Conservation (phyloP, 2,113 vertebrate genomes). For the Chlorocebus sabaeus region DNA sequence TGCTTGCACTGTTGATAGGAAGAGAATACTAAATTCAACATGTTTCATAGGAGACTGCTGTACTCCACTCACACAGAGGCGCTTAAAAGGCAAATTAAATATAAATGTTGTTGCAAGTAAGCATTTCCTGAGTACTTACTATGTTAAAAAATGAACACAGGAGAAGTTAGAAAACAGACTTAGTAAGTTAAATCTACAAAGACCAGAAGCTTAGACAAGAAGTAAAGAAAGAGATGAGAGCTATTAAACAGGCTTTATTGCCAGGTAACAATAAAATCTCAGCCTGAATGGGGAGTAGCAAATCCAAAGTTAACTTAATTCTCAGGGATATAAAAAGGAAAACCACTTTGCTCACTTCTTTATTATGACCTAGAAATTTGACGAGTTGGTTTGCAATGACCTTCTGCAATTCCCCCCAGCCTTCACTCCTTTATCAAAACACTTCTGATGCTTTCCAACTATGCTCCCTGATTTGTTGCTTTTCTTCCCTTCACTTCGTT, state of each 20-base stretch:
- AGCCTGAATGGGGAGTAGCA: neutral
- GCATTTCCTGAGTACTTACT: neutral
- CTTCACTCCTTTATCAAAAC: neutral
- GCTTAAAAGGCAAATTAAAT: neutral
- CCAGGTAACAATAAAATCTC: neutral
- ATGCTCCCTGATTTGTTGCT: neutral
- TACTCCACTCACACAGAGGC: neutral
- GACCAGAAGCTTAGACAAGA: neutral
- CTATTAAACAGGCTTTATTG: neutral
- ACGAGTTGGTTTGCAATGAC: neutral
- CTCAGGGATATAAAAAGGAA: neutral
- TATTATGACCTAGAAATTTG: neutral
- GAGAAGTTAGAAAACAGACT: neutral
- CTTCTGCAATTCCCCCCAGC: neutral
- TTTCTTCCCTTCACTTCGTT: neutral
- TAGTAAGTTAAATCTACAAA: neutral
- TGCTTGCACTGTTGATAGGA: neutral
- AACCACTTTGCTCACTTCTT: neutral
- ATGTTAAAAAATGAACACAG: neutral
- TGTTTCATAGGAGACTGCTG: neutral
- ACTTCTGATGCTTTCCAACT: neutral
- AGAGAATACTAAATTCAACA: constrained; percentile 30
- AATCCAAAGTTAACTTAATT: neutral
- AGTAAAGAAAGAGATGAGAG: neutral
- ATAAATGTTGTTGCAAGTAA: neutral